Evolutionary conservation across 2,113 vertebrate species (phyloP).

Genomic region (Malurus cyaneus): DNA sequence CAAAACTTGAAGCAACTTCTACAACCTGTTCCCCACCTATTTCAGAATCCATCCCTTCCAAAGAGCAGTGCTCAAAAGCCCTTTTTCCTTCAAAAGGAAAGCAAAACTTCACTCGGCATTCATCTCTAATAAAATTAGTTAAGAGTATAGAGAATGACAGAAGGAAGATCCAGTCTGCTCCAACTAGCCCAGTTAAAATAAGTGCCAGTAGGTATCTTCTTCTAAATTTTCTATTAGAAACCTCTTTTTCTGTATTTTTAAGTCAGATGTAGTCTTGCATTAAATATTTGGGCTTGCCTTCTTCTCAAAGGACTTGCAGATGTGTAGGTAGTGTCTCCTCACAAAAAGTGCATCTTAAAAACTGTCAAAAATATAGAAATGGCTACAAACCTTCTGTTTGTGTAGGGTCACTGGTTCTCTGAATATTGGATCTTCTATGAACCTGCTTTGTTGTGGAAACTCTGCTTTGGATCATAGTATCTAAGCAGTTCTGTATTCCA

Average conservation of each 20-base stretch:
- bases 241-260: not conserved
- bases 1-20: slow-evolving; percentile 12
- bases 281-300: not conserved
- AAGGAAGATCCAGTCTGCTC: slow-evolving; percentile 92
- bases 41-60: slow-evolving; percentile 65
- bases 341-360: not conserved
- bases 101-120: slow-evolving; percentile 88
- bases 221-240: not conserved
- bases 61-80: slow-evolving; percentile 91
- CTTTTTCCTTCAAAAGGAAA: slow-evolving; percentile 85
- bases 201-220: slow-evolving; percentile 57
- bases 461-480: not conserved
- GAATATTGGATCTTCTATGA: not conserved
- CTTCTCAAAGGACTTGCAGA: not conserved
- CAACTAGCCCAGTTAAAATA: slow-evolving; percentile 85
- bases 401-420: not conserved
- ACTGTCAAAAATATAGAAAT: not conserved
- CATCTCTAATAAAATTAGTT: slow-evolving; percentile 89
- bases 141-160: slow-evolving; percentile 88
- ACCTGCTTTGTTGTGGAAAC: not conserved
- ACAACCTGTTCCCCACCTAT: not conserved
- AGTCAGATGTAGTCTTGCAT: not conserved
- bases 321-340: not conserved
- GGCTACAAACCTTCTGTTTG: not conserved
- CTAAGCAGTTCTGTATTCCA: not conserved